phyloP scores from a whole-genome alignment of 2,113 vertebrate genomes.

The Pao palembangensis region DNA sequence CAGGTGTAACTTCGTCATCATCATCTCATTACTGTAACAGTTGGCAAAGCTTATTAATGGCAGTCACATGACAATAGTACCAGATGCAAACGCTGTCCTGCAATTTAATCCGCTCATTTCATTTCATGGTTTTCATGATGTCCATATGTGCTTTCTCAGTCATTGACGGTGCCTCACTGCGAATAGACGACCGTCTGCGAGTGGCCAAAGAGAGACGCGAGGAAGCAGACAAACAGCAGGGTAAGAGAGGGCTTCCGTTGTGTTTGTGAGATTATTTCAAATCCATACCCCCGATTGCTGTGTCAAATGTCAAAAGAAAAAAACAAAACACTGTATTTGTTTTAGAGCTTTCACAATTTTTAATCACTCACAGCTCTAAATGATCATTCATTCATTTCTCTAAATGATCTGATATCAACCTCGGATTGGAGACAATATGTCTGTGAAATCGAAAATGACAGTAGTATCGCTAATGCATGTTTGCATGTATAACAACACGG shows the following conservation, averaged over 20 bases:
- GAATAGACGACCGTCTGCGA: conserved; percentile 86
- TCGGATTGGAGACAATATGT: too few relatives aligned
- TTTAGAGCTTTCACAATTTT: too few relatives aligned
- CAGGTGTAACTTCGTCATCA: conserved; percentile 18
- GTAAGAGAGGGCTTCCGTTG: conserved; percentile 65
- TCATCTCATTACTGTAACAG: conserved; percentile 53
- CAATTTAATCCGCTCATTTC: conserved; percentile 16
- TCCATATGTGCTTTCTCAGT: conserved; percentile 70
- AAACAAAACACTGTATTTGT: background rate
- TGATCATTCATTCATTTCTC: too few relatives aligned
- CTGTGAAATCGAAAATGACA: too few relatives aligned
- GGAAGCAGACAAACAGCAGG: conserved; percentile 84
- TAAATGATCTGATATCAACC: too few relatives aligned
- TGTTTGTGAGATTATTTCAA: background rate
- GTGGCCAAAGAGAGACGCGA: conserved; percentile 91
- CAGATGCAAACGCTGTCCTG: conserved; percentile 17
- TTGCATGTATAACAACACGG: too few relatives aligned
- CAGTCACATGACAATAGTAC: conserved; percentile 47
- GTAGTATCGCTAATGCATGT: too few relatives aligned
- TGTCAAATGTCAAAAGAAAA: background rate
- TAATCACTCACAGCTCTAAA: too few relatives aligned
- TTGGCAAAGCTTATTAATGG: conserved; percentile 55
- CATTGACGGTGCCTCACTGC: conserved; percentile 85
- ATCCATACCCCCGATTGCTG: background rate
- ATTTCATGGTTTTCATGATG: conserved; percentile 9